These are phyloP conservation scores for Bungarus multicinctus DNA, from an alignment of 2,113 vertebrate genomes.

Conservation along the genomic window DNA sequence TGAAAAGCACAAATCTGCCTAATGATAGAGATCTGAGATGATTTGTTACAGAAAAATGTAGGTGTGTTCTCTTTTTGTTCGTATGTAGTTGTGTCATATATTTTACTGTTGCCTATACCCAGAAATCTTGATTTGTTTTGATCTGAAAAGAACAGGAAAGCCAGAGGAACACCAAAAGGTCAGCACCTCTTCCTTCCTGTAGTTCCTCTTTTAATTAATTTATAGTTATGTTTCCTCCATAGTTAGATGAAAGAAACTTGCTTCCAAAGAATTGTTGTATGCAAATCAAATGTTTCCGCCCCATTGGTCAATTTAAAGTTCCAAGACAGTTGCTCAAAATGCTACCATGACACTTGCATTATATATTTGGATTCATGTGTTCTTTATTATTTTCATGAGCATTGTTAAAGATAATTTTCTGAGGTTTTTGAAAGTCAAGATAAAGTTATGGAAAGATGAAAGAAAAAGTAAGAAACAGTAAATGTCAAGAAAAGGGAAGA, in stretches of 20 bases:
- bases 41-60: background rate
- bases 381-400: background rate
- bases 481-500: background rate
- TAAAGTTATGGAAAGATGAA: background rate
- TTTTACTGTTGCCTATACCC: background rate
- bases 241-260: background rate
- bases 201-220: background rate
- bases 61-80: background rate
- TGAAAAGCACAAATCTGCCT: background rate
- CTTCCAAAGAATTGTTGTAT: background rate
- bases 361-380: background rate
- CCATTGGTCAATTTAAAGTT: background rate
- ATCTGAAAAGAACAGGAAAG: background rate
- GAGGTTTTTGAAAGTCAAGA: background rate
- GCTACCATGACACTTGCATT: background rate
- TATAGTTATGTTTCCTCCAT: background rate
- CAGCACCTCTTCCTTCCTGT: background rate
- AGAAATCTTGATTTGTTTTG: background rate
- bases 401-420: background rate
- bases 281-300: background rate
- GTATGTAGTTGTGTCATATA: background rate
- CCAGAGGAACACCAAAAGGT: background rate
- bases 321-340: background rate
- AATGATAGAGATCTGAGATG: background rate
- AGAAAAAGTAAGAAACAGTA: background rate